A percentile compares a stretch with the other conserved stretches of the same genome.
phyloP scores from a whole-genome alignment of 2,888 invertebrate species.

The Leptinotarsa tumamoca region DNA sequence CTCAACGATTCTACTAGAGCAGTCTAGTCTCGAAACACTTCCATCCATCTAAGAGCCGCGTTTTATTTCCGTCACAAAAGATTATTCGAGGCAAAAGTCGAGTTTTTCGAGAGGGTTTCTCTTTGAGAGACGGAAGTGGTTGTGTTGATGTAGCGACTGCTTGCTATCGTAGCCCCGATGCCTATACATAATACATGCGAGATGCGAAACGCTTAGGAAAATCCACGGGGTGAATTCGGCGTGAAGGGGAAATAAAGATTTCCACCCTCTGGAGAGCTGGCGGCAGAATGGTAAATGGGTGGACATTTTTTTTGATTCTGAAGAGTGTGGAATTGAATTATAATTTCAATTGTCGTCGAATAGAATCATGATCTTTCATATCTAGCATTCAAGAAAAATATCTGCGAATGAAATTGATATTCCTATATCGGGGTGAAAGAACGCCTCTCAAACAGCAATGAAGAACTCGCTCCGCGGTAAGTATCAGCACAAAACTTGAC shows the following conservation, averaged over 20 bases:
- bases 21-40: constrained; percentile 12
- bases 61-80: constrained; percentile 19
- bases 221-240: constrained; percentile 10
- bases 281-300: not conserved
- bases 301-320: too few relatives aligned
- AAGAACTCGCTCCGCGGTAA: too few relatives aligned
- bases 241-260: constrained; percentile 22
- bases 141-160: constrained; percentile 38
- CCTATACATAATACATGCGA: constrained; percentile 42
- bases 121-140: constrained; percentile 16
- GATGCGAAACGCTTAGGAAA: constrained; percentile 25
- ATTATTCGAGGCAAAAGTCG: constrained; percentile 11
- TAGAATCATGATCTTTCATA: too few relatives aligned
- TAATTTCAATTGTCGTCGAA: too few relatives aligned
- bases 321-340: too few relatives aligned
- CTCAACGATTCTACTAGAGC: not conserved
- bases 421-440: too few relatives aligned
- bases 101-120: constrained; percentile 16
- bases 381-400: too few relatives aligned
- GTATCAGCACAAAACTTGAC: too few relatives aligned
- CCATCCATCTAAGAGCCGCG: not conserved
- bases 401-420: too few relatives aligned
- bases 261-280: not conserved
- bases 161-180: constrained; percentile 40
- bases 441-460: too few relatives aligned